Conservation (phyloP, 2,113 vertebrate species). For the Onychostoma macrolepis region DNA sequence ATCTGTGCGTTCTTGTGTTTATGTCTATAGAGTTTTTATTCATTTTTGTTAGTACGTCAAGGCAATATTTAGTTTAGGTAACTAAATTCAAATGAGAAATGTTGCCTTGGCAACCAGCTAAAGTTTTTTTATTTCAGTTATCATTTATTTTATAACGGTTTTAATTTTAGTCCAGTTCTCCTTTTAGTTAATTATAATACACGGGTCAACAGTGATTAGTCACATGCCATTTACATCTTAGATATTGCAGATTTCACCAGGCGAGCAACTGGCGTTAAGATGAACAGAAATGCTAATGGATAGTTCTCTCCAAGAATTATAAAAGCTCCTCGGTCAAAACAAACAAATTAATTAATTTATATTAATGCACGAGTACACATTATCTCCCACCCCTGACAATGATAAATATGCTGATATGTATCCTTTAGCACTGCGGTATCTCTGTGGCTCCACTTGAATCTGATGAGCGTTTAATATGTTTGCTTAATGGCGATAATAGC, state of each 20-base stretch:
- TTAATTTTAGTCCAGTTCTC: background rate
- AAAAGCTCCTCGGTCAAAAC: conserved; percentile 1
- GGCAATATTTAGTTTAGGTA: too few relatives aligned
- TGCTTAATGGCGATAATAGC: conserved; percentile 15
- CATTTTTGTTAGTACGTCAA: too few relatives aligned
- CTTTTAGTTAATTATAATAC: background rate
- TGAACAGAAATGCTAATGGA: conserved; percentile 1
- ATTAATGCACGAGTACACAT: background rate
- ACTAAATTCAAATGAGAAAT: too few relatives aligned
- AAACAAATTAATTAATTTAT: conserved; percentile 25
- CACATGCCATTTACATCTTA: conserved; percentile 1
- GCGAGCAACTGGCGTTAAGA: background rate
- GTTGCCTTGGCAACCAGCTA: too few relatives aligned
- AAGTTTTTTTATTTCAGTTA: too few relatives aligned
- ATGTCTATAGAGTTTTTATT: too few relatives aligned
- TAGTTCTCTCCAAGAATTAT: background rate
- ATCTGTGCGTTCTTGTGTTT: too few relatives aligned
- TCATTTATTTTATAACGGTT: too few relatives aligned
- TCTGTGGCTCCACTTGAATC: background rate
- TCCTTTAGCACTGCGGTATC: background rate
- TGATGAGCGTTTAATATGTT: conserved; percentile 23
- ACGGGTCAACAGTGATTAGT: background rate
- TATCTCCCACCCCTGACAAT: background rate
- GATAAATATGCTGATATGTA: conserved; percentile 14
- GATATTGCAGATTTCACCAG: background rate